phyloP scores from a whole-genome alignment of 2,113 vertebrate genomes.

The Machaerirhynchus nigripectus region DNA sequence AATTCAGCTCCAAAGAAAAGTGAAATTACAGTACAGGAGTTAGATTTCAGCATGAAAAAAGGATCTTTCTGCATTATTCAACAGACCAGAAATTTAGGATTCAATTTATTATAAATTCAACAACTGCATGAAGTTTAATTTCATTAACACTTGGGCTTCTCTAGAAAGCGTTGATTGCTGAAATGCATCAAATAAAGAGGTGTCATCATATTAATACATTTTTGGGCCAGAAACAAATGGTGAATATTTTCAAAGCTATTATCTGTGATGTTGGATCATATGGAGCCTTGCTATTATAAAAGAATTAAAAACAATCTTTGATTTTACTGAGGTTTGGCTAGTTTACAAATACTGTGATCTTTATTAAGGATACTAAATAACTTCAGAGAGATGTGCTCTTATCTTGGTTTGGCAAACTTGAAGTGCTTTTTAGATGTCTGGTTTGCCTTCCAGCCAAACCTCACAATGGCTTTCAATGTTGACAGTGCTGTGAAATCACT shows the following conservation, averaged over 20 bases:
- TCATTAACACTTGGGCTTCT: slow-evolving; percentile 17
- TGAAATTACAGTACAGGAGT: background rate
- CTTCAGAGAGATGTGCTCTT: slow-evolving; percentile 59
- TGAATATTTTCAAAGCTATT: slow-evolving; percentile 48
- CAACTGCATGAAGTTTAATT: background rate
- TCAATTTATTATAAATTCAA: background rate
- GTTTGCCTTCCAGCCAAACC: slow-evolving; percentile 56
- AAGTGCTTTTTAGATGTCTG: slow-evolving; percentile 48
- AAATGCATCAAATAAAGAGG: slow-evolving; percentile 19
- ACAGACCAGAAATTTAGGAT: background rate
- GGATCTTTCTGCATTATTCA: background rate
- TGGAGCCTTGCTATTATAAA: slow-evolving; percentile 33
- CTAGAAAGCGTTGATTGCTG: slow-evolving; percentile 11
- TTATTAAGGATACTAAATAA: slow-evolving; percentile 56
- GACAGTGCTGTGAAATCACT: slow-evolving; percentile 49
- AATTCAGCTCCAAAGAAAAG: background rate
- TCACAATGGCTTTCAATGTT: slow-evolving; percentile 13
- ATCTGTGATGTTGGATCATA: slow-evolving; percentile 49
- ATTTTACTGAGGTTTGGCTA: slow-evolving; percentile 64
- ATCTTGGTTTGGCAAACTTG: slow-evolving; percentile 64
- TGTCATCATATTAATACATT: background rate
- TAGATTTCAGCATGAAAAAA: background rate
- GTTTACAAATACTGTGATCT: slow-evolving; percentile 49
- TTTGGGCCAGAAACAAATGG: slow-evolving; percentile 38
- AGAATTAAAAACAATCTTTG: slow-evolving; percentile 55